phyloP scores from a whole-genome alignment of 1,140 invertebrate genomes.

The Calosoma granatense region DNA sequence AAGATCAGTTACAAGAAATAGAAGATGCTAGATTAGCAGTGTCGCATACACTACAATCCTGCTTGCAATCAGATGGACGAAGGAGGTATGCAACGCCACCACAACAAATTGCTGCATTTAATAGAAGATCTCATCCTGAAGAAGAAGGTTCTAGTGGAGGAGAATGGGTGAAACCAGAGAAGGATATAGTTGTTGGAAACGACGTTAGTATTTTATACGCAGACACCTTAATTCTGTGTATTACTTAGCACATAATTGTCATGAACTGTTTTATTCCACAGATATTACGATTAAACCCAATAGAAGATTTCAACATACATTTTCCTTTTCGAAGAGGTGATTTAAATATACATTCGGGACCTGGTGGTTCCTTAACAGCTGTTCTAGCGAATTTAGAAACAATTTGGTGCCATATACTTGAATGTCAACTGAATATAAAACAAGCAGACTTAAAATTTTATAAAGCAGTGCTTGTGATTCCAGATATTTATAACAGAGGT shows the following conservation, averaged over 20 bases:
- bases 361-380: slow-evolving; percentile 74
- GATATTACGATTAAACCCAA: slow-evolving; percentile 62
- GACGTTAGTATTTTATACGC: slow-evolving; percentile 32
- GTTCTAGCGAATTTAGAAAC: slow-evolving; percentile 75
- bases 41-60: slow-evolving; percentile 74
- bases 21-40: slow-evolving; percentile 74
- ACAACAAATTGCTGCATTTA: slow-evolving; percentile 78
- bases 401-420: slow-evolving; percentile 78
- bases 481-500: slow-evolving; percentile 82
- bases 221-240: background rate
- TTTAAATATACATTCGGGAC: slow-evolving; percentile 71
- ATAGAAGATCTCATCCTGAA: slow-evolving; percentile 63
- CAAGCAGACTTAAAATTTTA: slow-evolving; percentile 70
- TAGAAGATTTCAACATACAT: slow-evolving; percentile 69
- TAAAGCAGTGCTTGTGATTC: slow-evolving; percentile 77
- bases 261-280: slow-evolving; percentile 21
- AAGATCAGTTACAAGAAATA: slow-evolving; percentile 59
- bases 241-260: background rate
- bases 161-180: slow-evolving; percentile 50
- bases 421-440: slow-evolving; percentile 64
- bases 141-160: slow-evolving; percentile 39
- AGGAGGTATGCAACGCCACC: slow-evolving; percentile 73
- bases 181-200: slow-evolving; percentile 55
- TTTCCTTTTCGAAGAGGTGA: slow-evolving; percentile 82
- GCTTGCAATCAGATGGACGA: slow-evolving; percentile 69